Percentiles rank a stretch among this genome's conserved stretches.
Evolutionary conservation across 1,140 invertebrate species (phyloP).

Genomic region (Meteorus sp.): DNA sequence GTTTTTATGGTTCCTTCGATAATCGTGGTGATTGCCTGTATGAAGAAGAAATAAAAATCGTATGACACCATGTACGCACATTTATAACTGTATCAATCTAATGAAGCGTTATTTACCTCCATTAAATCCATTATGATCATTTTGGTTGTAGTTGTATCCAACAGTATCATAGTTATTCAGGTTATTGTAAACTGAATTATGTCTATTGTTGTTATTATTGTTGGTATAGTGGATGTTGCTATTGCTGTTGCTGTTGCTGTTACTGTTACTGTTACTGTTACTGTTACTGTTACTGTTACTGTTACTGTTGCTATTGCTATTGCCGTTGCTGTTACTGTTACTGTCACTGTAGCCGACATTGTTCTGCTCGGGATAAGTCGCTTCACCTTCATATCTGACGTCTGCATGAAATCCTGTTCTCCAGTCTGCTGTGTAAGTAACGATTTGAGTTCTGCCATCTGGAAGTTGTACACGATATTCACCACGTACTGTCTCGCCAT

Average conservation of each 20-base stretch:
- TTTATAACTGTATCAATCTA: no score
- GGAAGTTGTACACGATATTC: slow-evolving; percentile 76
- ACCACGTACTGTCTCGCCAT: slow-evolving; percentile 71
- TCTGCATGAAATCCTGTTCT: slow-evolving; percentile 79
- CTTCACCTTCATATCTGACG: slow-evolving; percentile 74
- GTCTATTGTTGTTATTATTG: slow-evolving; percentile 32
- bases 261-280: slow-evolving; percentile 37
- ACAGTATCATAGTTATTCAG: slow-evolving; percentile 31
- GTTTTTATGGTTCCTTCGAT: slow-evolving; percentile 38
- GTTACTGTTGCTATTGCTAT: slow-evolving; percentile 22
- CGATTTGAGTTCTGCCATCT: slow-evolving; percentile 72
- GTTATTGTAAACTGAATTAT: slow-evolving; percentile 1
- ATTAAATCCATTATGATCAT: neutral
- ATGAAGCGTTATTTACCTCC: slow-evolving; percentile 13
- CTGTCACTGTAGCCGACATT: slow-evolving; percentile 42
- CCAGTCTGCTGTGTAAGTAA: slow-evolving; percentile 79
- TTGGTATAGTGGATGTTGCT: slow-evolving; percentile 10
- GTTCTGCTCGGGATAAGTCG: slow-evolving; percentile 65
- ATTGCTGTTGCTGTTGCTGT: slow-evolving; percentile 19
- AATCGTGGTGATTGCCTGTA: slow-evolving; percentile 33
- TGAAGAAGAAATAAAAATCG: neutral
- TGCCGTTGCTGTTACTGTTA: slow-evolving; percentile 40
- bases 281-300: slow-evolving; percentile 38
- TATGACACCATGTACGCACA: no score
- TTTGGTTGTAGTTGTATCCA: slow-evolving; percentile 19